Conservation (phyloP, 2,113 vertebrate species). For the Irena cyanogastra region DNA sequence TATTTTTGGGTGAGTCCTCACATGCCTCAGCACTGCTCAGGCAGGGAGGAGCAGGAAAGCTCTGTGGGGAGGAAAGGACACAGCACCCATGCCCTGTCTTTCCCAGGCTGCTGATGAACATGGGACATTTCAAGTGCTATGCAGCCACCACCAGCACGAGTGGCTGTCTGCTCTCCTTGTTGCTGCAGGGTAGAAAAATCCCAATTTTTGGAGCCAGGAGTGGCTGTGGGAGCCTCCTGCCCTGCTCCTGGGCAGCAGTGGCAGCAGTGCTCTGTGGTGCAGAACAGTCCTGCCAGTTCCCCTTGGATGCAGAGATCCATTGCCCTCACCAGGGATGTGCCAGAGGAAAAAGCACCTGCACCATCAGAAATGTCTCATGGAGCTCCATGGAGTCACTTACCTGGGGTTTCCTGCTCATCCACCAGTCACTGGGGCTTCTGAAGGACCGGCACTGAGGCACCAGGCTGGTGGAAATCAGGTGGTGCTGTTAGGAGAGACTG, state of each 20-base stretch:
- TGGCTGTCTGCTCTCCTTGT: background rate
- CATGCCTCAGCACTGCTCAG: background rate
- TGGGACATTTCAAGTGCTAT: background rate
- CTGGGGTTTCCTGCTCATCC: background rate
- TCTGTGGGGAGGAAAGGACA: background rate
- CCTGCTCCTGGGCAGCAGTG: background rate
- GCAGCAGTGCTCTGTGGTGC: background rate
- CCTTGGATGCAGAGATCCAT: fast-evolving
- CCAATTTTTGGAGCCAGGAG: background rate
- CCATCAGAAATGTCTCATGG: background rate
- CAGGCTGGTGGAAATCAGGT: background rate
- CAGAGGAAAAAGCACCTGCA: background rate
- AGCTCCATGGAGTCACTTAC: fast-evolving
- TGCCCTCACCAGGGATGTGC: background rate
- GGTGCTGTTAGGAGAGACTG: background rate
- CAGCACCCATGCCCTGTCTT: fast-evolving
- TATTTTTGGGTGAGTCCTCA: background rate
- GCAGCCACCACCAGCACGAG: background rate
- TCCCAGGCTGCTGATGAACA: background rate
- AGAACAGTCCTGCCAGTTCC: background rate
- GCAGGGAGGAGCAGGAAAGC: background rate
- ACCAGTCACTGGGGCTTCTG: fast-evolving
- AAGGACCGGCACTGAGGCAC: fast-evolving
- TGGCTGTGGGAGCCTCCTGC: background rate
- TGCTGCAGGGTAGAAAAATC: background rate